Conservation (phyloP, 2,888 invertebrate species). For the Tanypteryx hageni region DNA sequence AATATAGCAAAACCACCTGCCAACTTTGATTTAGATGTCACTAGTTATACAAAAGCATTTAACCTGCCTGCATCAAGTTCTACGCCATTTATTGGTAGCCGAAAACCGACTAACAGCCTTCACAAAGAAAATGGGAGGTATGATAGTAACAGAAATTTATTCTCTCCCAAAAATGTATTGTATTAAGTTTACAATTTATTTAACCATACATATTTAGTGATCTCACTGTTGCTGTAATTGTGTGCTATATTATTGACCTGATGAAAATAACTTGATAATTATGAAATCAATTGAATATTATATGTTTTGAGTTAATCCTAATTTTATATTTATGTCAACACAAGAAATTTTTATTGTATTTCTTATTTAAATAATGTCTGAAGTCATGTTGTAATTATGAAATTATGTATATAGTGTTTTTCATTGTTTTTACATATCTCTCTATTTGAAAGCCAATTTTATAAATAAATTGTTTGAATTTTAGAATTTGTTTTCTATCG, state of each 20-base stretch:
- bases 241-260: too few species aligned
- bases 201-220: not conserved
- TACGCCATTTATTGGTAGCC: conserved; percentile 21
- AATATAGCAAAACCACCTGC: not conserved
- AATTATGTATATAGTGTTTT: too few species aligned
- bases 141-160: not conserved
- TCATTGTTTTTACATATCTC: too few species aligned
- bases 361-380: too few species aligned
- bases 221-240: not conserved
- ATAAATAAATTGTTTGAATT: too few species aligned
- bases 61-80: not conserved
- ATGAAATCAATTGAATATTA: too few species aligned
- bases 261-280: not conserved
- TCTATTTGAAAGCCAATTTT: too few species aligned
- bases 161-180: not conserved
- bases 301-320: too few species aligned
- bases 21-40: conserved; percentile 34
- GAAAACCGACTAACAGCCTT: not conserved
- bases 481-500: too few species aligned
- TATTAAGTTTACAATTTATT: not conserved
- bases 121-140: not conserved
- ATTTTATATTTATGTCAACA: too few species aligned
- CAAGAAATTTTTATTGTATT: too few species aligned
- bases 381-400: too few species aligned
- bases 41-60: conserved; percentile 56